Evolutionary conservation across 1,140 invertebrate genomes (phyloP), one percentile per base, ranked within the genome.

Genomic region (Coptotermes formosanus): DNA sequence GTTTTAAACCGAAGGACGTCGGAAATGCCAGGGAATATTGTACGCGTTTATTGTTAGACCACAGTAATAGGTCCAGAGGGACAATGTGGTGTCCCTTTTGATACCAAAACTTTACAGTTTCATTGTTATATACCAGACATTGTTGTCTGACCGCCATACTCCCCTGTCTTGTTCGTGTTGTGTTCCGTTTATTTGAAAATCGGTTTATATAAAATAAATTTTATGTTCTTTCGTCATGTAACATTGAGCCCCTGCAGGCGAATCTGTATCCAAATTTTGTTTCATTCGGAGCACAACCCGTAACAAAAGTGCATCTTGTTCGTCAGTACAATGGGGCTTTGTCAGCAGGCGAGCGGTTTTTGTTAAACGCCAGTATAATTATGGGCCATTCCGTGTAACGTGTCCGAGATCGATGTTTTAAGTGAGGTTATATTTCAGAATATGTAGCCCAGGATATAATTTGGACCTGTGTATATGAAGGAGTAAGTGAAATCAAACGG

Each of bases 111-210:
- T 8, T 64, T 64, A 64, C 19, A 23, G n/a, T 75, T 25, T 1
- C n/a, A n/a, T 75, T n/a, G 25, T 23, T 23, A 1, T 30, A 30
- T 75, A 75, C 25, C 25, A 8, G n/a, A 30, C n/a, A 75, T 7
- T 75, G 25, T 30, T 75, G 11, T 75, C 64, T 75, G 64, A 30
- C n/a, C 64, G 3, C 64, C n/a, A 9, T 75, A 30, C 2, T 55
- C 2, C 52, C 52, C 52, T 55, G 52, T n/a, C 2, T 75, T 75
- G 64, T 75, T n/a, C 64, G 64, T 75, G n/a, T 75, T 75, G 64
- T 75, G 64, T 75, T 75, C 64, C 64, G n/a, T 75, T 75, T 75
- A 75, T 75, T 75, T 7, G 64, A 75, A 64, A 75, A 75, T 75
- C 64, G 9, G 7, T 75, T n/a, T 75, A 75, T 75, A 14, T 75